Evolutionary conservation across 2,797 vertebrate genomes (phyloP).

Genomic region (Gouania willdenowi): DNA sequence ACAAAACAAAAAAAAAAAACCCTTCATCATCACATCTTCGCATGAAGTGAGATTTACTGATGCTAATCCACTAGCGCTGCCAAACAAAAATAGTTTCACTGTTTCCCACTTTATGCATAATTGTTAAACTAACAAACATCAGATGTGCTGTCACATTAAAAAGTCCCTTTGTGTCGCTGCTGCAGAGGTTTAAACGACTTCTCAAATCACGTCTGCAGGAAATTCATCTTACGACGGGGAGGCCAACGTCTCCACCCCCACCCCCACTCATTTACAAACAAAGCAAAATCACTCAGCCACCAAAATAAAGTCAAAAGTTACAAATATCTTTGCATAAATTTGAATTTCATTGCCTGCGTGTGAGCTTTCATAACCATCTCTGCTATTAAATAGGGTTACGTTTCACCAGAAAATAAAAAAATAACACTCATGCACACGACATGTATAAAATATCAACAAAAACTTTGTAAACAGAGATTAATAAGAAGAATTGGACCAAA

Average conservation of each 20-base stretch:
- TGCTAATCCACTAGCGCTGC: too few relatives aligned
- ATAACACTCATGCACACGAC: too few relatives aligned
- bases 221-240: constrained; percentile 40
- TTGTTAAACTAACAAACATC: constrained; percentile 30
- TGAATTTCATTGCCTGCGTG: constrained; percentile 16
- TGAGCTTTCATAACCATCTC: too few relatives aligned
- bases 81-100: constrained; percentile 8
- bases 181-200: constrained; percentile 42
- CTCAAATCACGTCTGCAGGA: constrained; percentile 44
- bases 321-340: constrained; percentile 19
- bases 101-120: constrained; percentile 19
- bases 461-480: too few relatives aligned
- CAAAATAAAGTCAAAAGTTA: constrained; percentile 18
- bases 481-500: too few relatives aligned
- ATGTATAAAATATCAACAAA: too few relatives aligned
- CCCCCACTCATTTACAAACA: constrained; percentile 44
- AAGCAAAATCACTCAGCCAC: constrained; percentile 34
- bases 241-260: constrained; percentile 35
- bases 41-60: too few relatives aligned
- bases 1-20: too few relatives aligned
- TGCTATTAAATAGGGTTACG: too few relatives aligned
- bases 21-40: too few relatives aligned
- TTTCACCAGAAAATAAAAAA: too few relatives aligned
- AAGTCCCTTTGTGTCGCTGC: constrained; percentile 24
- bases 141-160: constrained; percentile 27